Percentiles rank a stretch among this genome's conserved stretches.
Conservation (phyloP, 2,888 invertebrate species). For the Pristionchus japonicus region DNA sequence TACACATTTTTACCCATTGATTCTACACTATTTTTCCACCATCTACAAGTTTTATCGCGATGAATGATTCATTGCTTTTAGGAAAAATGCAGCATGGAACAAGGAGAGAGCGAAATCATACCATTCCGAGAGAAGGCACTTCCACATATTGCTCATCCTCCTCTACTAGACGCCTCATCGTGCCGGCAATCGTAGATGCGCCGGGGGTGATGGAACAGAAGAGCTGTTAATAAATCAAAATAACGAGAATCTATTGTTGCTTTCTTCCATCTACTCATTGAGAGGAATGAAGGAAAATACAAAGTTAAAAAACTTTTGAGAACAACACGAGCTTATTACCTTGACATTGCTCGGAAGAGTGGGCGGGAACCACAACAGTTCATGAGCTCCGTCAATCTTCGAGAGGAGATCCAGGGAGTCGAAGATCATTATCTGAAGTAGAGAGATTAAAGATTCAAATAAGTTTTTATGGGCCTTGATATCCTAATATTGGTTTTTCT, state of each 20-base stretch:
- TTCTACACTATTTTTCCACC: background rate
- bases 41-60: too few species aligned
- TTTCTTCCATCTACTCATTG: background rate
- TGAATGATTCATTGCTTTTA: too few species aligned
- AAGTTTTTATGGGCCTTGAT: background rate
- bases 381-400: constrained; percentile 92
- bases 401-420: constrained; percentile 98
- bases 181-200: constrained; percentile 60
- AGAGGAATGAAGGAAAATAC: too few species aligned
- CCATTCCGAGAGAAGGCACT: constrained; percentile 84
- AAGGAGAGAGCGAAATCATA: too few species aligned
- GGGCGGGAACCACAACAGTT: constrained; percentile 95
- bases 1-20: too few species aligned
- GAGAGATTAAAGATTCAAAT: background rate
- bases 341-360: constrained; percentile 90
- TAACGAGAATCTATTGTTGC: background rate
- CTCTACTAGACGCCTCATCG: constrained; percentile 84
- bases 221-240: constrained; percentile 46
- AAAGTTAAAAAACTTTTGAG: too few species aligned
- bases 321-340: too few species aligned
- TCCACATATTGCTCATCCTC: constrained; percentile 90
- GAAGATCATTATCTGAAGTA: constrained; percentile 82
- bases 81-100: too few species aligned
- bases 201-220: constrained; percentile 68
- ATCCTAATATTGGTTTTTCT: too few species aligned